These are phyloP conservation scores for Clarias magur DNA, from an alignment of 2,113 vertebrate genomes.

Conservation along the genomic window DNA sequence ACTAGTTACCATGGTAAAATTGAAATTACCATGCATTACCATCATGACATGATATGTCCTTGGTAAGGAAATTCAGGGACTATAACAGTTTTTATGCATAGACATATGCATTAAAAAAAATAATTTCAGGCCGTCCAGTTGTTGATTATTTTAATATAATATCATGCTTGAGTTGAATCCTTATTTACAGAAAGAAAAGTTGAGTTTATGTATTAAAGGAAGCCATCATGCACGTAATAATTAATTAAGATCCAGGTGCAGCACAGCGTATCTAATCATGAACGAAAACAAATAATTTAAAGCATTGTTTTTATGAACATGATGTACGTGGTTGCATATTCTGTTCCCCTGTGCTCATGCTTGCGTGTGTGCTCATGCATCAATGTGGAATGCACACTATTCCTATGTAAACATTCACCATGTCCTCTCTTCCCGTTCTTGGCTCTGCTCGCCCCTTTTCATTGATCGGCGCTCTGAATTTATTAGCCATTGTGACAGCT, in stretches of 20 bases:
- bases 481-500: conserved; percentile 79
- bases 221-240: neutral
- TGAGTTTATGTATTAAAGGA: neutral
- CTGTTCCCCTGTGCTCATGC: neutral
- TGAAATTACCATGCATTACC: too few relatives aligned
- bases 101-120: too few relatives aligned
- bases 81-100: too few relatives aligned
- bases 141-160: neutral
- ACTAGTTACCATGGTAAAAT: too few relatives aligned
- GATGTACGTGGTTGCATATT: neutral
- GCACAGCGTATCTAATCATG: neutral
- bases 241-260: too few relatives aligned
- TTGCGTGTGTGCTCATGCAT: conserved; percentile 34
- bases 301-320: neutral
- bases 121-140: neutral
- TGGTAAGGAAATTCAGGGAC: neutral
- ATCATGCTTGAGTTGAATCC: neutral
- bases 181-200: neutral
- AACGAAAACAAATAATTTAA: neutral
- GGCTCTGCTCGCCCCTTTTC: conserved; percentile 45
- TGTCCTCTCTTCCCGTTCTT: conserved; percentile 43
- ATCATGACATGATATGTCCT: too few relatives aligned
- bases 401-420: conserved; percentile 59
- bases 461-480: conserved; percentile 69
- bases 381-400: conserved; percentile 47